Evolutionary conservation across 2,888 invertebrate species (phyloP), one percentile per base, ranked within the genome.

Genomic region (Dioctria linearis): DNA sequence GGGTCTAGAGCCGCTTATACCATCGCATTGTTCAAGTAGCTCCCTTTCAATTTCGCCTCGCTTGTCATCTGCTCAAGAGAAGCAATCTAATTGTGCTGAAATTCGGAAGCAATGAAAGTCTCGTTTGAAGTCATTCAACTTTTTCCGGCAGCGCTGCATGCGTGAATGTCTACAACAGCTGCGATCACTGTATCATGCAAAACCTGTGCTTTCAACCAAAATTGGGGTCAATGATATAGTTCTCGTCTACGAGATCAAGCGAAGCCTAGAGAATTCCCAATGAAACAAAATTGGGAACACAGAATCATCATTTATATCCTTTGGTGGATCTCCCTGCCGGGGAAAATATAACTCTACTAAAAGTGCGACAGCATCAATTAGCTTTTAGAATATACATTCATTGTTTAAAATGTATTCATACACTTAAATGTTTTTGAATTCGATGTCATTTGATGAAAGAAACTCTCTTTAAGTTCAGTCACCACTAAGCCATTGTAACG

Each of bases 141-240:
- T 39, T 65, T 65, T 65, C 37, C 37, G 65, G 65, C 5, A 65
- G 37, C 65, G 65, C 3, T 65, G 65, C 40, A 8, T 13, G 37
- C 5, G 6, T 11, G 65, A 65, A 39, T 65, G 37, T 39, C 13
- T 65, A n/a, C 65, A n/a, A 11, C 65, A 65, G 40, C 65, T 65
- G 2, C 8, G 65, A 65, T 65, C 65, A 0, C 5, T 65, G 9
- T 37, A 65, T 39, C 42, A 65, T n/a, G 39, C 6, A 6, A 39
- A 39, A 40, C 65, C 65, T 11, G 40, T 3, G 3, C 6, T 6
- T 65, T 37, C 39, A 39, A 39, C 65, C 37, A 3, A 6, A 4
- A n/a, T 65, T 37, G 37, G 5, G n/a, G 37, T 6, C 5, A 65
- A 65, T 5, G 65, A 65, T 65, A 37, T 65, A 5, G 65, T 65